These are phyloP conservation scores for Drosophila acutilabella DNA, from an alignment of 2,888 invertebrate genomes.

Conservation along the genomic window DNA sequence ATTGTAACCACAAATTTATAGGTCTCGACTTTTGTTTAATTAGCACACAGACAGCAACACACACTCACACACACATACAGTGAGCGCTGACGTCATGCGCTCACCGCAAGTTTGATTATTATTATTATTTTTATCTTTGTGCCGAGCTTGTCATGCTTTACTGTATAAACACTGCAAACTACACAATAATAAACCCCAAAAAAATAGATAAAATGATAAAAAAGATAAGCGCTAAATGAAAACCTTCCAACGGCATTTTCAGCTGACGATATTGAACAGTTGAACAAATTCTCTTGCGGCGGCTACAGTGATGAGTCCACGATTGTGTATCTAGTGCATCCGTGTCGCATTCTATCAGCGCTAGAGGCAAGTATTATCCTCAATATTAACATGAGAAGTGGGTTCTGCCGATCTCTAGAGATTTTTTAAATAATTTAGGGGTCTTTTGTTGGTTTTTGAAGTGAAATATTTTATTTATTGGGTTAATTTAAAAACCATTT, in stretches of 20 bases:
- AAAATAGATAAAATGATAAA: slow-evolving; percentile 3
- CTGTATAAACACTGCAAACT: slow-evolving; percentile 43
- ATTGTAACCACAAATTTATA: neutral
- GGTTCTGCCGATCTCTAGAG: neutral
- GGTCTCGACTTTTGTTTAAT: slow-evolving; percentile 53
- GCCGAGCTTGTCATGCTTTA: slow-evolving; percentile 46
- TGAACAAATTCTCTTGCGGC: slow-evolving; percentile 93
- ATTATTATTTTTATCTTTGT: slow-evolving; percentile 50
- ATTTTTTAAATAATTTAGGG: neutral
- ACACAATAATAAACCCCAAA: slow-evolving; percentile 28
- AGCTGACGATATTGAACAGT: slow-evolving; percentile 93
- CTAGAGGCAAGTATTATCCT: slow-evolving; percentile 87
- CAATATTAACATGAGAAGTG: neutral
- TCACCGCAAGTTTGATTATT: slow-evolving; percentile 26
- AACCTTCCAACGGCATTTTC: slow-evolving; percentile 70
- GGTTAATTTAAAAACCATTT: too few relatives aligned
- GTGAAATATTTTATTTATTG: too few relatives aligned
- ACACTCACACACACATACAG: slow-evolving; percentile 22
- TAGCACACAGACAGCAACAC: slow-evolving; percentile 48
- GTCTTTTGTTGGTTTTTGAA: too few relatives aligned
- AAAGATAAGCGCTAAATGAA: slow-evolving; percentile 31
- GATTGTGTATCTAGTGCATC: slow-evolving; percentile 94
- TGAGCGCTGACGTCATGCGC: slow-evolving; percentile 64
- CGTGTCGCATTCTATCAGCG: slow-evolving; percentile 94
- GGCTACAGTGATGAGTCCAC: slow-evolving; percentile 94